Evolutionary conservation across 2,888 invertebrate genomes (phyloP).

Genomic region (Caenorhabditis afra): DNA sequence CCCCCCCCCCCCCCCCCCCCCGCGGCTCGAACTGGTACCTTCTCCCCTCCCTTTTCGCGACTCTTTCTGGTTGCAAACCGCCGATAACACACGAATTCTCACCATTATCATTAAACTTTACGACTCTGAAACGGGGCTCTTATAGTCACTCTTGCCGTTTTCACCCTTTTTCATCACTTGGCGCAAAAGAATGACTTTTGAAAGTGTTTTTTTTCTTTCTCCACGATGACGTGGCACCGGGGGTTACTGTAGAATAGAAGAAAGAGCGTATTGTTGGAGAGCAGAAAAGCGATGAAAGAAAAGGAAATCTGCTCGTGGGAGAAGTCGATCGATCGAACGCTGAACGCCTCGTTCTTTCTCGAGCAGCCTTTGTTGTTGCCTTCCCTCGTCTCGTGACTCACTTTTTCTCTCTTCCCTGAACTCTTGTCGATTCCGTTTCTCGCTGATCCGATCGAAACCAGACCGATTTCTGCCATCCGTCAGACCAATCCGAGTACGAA

Average conservation of each 20-base stretch:
- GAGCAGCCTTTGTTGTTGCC: not conserved
- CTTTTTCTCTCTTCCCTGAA: constrained; percentile 4
- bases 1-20: too few relatives aligned
- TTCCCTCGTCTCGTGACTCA: constrained; percentile 28
- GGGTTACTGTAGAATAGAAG: not conserved
- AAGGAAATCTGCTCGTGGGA: not conserved
- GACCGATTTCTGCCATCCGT: too few relatives aligned
- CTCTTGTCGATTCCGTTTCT: not conserved
- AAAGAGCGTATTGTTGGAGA: not conserved
- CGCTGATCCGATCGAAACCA: too few relatives aligned
- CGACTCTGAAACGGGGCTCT: constrained; percentile 39
- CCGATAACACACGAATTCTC: constrained; percentile 46
- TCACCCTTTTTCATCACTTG: constrained; percentile 35
- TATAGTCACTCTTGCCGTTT: constrained; percentile 13
- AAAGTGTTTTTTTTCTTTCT: too few relatives aligned
- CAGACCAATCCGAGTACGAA: too few relatives aligned
- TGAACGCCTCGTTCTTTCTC: too few relatives aligned
- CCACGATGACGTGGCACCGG: not conserved
- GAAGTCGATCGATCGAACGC: not conserved
- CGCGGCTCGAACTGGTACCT: constrained; percentile 4
- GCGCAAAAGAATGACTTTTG: constrained; percentile 20
- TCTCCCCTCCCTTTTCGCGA: not conserved
- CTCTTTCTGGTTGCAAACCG: constrained; percentile 9
- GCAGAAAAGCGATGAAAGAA: too few relatives aligned
- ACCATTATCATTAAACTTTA: constrained; percentile 56